phyloP scores from a whole-genome alignment of 37 sponge, comb jelly and placozoan genomes.

The Petrosia ficiformis region DNA sequence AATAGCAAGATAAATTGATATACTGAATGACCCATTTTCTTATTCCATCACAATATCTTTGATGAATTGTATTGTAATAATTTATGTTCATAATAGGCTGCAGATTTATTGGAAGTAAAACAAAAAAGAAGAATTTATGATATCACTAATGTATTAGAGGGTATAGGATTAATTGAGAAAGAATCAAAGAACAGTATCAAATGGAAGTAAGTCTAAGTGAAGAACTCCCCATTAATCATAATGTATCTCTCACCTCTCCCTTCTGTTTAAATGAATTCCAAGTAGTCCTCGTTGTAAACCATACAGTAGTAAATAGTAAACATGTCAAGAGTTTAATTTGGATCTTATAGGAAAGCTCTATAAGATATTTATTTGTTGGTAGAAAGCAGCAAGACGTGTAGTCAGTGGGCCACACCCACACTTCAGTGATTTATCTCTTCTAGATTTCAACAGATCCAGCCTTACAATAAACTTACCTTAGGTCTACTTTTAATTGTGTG shows the following conservation, averaged over 20 bases:
- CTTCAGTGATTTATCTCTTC: neutral
- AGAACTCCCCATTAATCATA: too few species aligned
- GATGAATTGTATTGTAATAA: neutral
- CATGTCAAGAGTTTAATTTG: too few species aligned
- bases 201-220: constrained; percentile 70
- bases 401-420: neutral
- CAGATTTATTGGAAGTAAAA: constrained; percentile 75
- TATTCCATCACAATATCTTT: neutral
- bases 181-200: constrained; percentile 90
- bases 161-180: constrained; percentile 87
- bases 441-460: too few species aligned
- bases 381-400: too few species aligned
- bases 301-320: too few species aligned
- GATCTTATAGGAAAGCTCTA: too few species aligned
- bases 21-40: neutral
- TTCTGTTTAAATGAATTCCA: neutral
- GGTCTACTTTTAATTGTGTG: too few species aligned
- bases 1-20: neutral
- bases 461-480: too few species aligned
- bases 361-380: too few species aligned
- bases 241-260: neutral
- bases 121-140: constrained; percentile 93
- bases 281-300: neutral
- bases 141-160: constrained; percentile 91
- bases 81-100: constrained; percentile 50